These are phyloP conservation scores for Leucosticte australis DNA, from an alignment of 2,113 vertebrate genomes.

Conservation along the genomic window DNA sequence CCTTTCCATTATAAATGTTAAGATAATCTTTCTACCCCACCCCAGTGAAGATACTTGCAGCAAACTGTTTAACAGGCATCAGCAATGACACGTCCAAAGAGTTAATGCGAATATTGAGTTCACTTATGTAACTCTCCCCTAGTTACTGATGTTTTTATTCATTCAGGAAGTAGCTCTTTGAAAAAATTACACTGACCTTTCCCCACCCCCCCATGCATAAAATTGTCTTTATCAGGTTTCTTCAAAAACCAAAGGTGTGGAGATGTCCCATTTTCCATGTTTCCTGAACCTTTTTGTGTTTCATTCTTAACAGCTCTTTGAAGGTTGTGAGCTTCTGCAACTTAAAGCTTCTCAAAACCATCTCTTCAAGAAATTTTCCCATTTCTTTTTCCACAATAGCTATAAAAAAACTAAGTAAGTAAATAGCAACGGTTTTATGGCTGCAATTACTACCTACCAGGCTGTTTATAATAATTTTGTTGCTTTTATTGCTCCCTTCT, in stretches of 20 bases:
- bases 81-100: neutral
- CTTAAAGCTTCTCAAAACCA: neutral
- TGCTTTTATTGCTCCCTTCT: slow-evolving; percentile 43
- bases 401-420: neutral
- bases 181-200: neutral
- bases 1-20: neutral
- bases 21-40: neutral
- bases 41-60: neutral
- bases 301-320: neutral
- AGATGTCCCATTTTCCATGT: neutral
- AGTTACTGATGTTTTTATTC: neutral
- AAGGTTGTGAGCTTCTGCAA: neutral
- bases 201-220: neutral
- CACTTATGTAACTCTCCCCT: neutral
- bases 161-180: neutral
- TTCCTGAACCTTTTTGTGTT: neutral
- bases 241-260: neutral
- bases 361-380: neutral
- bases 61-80: neutral
- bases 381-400: neutral
- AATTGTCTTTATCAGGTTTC: neutral
- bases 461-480: slow-evolving; percentile 31
- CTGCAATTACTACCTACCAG: slow-evolving; percentile 42
- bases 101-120: neutral
- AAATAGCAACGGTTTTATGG: neutral